Evolutionary conservation across 2,888 invertebrate genomes (phyloP).

Genomic region (Lasius fuliginosus): DNA sequence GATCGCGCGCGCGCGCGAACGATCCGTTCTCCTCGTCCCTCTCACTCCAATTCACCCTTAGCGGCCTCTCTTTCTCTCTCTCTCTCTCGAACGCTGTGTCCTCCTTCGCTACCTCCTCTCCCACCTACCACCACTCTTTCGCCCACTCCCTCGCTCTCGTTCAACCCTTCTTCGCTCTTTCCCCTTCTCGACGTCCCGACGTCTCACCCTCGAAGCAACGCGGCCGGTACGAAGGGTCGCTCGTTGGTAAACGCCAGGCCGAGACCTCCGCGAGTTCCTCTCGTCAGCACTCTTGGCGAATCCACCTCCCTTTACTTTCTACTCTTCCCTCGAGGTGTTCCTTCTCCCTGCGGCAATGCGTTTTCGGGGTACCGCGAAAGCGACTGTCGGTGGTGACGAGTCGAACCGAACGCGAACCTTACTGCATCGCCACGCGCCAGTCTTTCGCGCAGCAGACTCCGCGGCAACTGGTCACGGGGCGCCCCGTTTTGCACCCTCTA

Average conservation of each 20-base stretch:
- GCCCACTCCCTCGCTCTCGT: conserved; percentile 35
- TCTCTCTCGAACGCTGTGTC: conserved; percentile 39
- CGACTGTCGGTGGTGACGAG: conserved; percentile 81
- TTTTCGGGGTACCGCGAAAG: conserved; percentile 29
- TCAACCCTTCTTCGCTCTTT: conserved; percentile 15
- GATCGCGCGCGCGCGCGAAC: conserved; percentile 27
- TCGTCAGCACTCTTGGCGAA: conserved; percentile 14
- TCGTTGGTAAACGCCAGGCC: conserved; percentile 9
- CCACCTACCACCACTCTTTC: conserved; percentile 45
- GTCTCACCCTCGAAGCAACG: conserved; percentile 44
- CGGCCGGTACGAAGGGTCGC: conserved; percentile 42
- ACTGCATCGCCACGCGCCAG: conserved; percentile 84
- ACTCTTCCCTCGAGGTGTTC: conserved; percentile 3
- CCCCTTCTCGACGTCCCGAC: conserved; percentile 26
- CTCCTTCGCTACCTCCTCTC: conserved; percentile 50
- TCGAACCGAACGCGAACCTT: conserved; percentile 82
- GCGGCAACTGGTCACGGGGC: conserved; percentile 79
- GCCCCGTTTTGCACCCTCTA: conserved; percentile 70
- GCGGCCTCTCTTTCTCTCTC: conserved; percentile 2
- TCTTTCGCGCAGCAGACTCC: conserved; percentile 82
- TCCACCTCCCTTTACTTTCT: conserved; percentile 49
- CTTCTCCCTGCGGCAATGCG: conserved; percentile 14
- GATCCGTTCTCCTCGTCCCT: conserved; percentile 38
- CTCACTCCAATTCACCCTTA: conserved; percentile 35
- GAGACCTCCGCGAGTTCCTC: not conserved